Evolutionary conservation across 2,113 vertebrate genomes (phyloP).

Genomic region (Pholis gunnellus): DNA sequence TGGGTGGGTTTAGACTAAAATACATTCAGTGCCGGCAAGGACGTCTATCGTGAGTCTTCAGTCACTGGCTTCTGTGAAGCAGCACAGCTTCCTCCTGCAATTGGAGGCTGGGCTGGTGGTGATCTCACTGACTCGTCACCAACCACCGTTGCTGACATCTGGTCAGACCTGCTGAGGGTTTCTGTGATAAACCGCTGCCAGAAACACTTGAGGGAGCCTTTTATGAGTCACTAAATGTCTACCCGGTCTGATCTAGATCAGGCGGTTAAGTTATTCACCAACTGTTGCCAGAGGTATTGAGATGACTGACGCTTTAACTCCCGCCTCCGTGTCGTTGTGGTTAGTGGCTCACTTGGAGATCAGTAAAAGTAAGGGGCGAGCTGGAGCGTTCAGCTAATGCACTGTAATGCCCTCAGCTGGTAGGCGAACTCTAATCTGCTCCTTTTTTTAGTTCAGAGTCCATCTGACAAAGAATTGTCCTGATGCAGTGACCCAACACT

Average conservation of each 20-base stretch:
- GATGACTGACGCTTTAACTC: background rate
- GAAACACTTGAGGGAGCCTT: background rate
- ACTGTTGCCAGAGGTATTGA: conserved; percentile 24
- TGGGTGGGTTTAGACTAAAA: conserved; percentile 1
- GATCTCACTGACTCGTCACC: background rate
- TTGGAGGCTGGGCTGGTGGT: background rate
- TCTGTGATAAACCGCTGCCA: conserved; percentile 9
- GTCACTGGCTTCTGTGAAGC: background rate
- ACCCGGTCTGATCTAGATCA: conserved; percentile 32
- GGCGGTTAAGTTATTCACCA: conserved; percentile 30
- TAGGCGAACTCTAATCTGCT: conserved; percentile 25
- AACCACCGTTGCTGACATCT: conserved; percentile 22
- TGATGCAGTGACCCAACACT: conserved; percentile 31
- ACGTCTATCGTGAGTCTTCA: background rate
- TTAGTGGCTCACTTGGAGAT: conserved; percentile 10
- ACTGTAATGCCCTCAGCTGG: conserved; percentile 24
- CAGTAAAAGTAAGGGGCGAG: conserved; percentile 17
- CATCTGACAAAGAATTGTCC: conserved; percentile 19
- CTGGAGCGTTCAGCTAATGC: conserved; percentile 28
- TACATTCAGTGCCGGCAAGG: background rate
- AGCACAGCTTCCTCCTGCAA: background rate
- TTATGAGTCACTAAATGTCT: conserved; percentile 62
- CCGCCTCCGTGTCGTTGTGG: conserved; percentile 15
- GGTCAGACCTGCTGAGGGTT: conserved; percentile 29
- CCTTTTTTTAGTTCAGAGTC: conserved; percentile 49